Evolutionary conservation across 1,140 invertebrate genomes (phyloP), one percentile per base, ranked within the genome.

Genomic region (Proctacanthus coquilletti): DNA sequence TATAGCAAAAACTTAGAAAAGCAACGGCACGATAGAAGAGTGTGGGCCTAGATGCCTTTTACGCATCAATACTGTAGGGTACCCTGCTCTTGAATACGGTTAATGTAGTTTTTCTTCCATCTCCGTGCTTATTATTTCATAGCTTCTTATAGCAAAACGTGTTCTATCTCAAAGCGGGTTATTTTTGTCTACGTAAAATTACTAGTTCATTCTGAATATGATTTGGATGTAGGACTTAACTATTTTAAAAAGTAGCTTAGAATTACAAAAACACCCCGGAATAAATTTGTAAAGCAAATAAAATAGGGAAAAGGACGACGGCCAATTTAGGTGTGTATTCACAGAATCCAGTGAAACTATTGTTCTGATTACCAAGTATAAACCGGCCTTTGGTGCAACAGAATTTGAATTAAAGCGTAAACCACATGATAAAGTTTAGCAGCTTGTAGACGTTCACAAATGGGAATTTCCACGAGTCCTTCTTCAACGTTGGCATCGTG

Each of bases 401-500:
- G 14, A 8, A 8, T 9, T 9, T 14, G 14, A 21, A 32, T 58
- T 66, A 71, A 41, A 70, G 49, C 21, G 69, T 70, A 38, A 69
- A 63, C 69, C 69, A 72, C 43, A 68, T 66, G 14, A 71, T 44
- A 51, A 66, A 69, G 18, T 59, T 56, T 18, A 65, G 42, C 19
- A 70, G 45, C 46, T 66, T 69, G 45, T 70, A 69, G n/a, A 70
- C 45, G 44, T 71, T 62, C 3, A 70, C 59, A 34, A 62, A 42
- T 0, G 59, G 52, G 15, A 60, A 59, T 38, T 56, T 53, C 52
- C 52, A 59, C 21, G 50, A 36, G 17, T 41, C 27, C 21, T 49
- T 11, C 13, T 23, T 18, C 9, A 49, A 17, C 18, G 47, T 45
- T 9, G 66, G 59, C 41, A 66, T 47, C 39, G 48, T 20, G 41